These are phyloP conservation scores for Chromoteleia sp. DNA, from an alignment of 2,888 invertebrate genomes.

Conservation along the genomic window DNA sequence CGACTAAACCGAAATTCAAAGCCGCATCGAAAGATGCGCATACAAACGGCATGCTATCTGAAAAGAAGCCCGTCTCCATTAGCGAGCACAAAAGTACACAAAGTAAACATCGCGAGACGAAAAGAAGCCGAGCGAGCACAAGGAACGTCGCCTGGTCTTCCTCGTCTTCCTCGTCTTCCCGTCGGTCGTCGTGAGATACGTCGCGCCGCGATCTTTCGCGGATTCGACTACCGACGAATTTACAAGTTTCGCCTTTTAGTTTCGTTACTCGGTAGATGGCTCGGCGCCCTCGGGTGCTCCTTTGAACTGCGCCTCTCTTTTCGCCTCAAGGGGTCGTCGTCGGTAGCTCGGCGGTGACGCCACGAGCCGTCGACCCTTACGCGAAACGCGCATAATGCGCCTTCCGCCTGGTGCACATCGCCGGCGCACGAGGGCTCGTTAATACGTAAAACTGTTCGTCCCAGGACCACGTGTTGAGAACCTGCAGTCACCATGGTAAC, in stretches of 20 bases:
- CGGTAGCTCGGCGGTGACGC: slow-evolving; percentile 62
- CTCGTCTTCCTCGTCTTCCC: not conserved
- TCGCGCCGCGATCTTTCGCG: no score
- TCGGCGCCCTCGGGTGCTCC: slow-evolving; percentile 35
- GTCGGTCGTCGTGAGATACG: no score
- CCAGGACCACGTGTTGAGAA: slow-evolving; percentile 83
- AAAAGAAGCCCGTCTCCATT: slow-evolving; percentile 36
- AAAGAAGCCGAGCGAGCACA: slow-evolving; percentile 12
- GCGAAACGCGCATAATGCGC: slow-evolving; percentile 71
- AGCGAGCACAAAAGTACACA: slow-evolving; percentile 33
- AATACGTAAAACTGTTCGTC: slow-evolving; percentile 82
- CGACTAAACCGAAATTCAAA: not conserved
- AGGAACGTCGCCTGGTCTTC: slow-evolving; percentile 8
- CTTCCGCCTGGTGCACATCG: slow-evolving; percentile 72
- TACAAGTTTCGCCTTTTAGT: slow-evolving; percentile 61
- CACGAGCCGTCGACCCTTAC: slow-evolving; percentile 65
- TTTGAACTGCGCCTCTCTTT: slow-evolving; percentile 59
- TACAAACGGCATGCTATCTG: slow-evolving; percentile 1
- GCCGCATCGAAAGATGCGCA: no score
- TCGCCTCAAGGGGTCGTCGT: slow-evolving; percentile 64
- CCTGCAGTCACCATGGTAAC: slow-evolving; percentile 82
- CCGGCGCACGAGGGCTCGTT: slow-evolving; percentile 78
- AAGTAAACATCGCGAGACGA: slow-evolving; percentile 24
- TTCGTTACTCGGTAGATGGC: slow-evolving; percentile 53
- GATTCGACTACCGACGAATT: slow-evolving; percentile 41